Percentiles rank a stretch among this genome's conserved stretches.
phyloP scores from a whole-genome alignment of 2,113 vertebrate species.

The Trochalopteron elliotii region DNA sequence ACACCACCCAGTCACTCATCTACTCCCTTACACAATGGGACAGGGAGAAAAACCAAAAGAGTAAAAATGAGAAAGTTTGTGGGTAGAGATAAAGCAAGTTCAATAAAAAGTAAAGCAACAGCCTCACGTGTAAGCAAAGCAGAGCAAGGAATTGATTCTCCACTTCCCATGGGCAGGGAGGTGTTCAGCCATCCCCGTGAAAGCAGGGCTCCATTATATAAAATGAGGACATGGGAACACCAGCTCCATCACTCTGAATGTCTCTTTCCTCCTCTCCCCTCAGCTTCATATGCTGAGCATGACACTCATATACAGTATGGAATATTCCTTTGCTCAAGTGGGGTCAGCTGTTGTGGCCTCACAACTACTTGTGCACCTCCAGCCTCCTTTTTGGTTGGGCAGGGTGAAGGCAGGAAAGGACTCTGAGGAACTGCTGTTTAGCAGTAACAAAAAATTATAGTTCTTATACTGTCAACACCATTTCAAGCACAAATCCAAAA shows the following conservation, averaged over 20 bases:
- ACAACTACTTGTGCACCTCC: background rate
- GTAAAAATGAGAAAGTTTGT: background rate
- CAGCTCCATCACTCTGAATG: accelerated
- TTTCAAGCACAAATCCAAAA: background rate
- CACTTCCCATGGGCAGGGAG: background rate
- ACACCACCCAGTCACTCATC: background rate
- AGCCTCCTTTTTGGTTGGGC: background rate
- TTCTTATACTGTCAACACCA: too few relatives aligned
- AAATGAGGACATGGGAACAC: background rate
- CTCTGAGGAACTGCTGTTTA: background rate
- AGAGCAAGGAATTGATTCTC: background rate
- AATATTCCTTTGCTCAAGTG: background rate
- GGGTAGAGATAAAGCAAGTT: background rate
- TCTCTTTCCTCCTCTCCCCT: background rate
- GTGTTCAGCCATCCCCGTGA: background rate
- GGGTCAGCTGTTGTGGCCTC: background rate
- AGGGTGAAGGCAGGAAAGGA: background rate
- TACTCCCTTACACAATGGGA: background rate
- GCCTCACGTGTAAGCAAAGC: accelerated
- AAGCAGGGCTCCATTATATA: background rate
- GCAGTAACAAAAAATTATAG: background rate
- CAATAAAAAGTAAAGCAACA: background rate
- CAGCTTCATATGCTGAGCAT: background rate
- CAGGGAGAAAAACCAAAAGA: background rate
- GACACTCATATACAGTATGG: accelerated